Evolutionary conservation across 2,113 vertebrate genomes (phyloP).

Genomic region (Cyanoderma ruficeps): DNA sequence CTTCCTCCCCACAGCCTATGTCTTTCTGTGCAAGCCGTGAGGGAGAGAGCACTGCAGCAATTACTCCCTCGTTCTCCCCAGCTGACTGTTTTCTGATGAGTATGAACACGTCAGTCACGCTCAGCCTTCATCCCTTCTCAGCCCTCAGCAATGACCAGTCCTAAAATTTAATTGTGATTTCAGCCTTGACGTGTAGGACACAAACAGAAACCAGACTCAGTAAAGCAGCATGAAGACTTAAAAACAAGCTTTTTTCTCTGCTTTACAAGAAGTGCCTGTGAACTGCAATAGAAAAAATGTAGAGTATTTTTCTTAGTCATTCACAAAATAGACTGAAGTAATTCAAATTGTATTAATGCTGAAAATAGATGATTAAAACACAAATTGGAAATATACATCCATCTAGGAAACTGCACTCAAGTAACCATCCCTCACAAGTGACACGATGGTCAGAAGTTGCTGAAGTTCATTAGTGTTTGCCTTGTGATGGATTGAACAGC

Average conservation of each 20-base stretch:
- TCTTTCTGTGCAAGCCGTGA: not conserved
- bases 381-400: not conserved
- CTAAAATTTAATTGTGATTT: not conserved
- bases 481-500: not conserved
- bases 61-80: not conserved
- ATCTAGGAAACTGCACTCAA: not conserved
- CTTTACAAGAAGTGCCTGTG: not conserved
- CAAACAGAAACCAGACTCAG: not conserved
- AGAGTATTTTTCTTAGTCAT: not conserved
- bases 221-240: not conserved
- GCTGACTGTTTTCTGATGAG: slow-evolving; percentile 17
- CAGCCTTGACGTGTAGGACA: not conserved
- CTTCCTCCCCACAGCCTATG: not conserved
- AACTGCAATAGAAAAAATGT: not conserved
- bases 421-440: not conserved
- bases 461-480: not conserved
- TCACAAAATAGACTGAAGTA: not conserved
- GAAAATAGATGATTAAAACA: not conserved
- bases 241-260: not conserved
- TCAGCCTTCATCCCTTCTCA: not conserved
- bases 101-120: not conserved
- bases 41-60: slow-evolving; percentile 7
- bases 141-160: not conserved
- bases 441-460: not conserved
- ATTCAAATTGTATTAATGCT: not conserved